Base-by-base conservation (phyloP, 1,140 invertebrate genomes). In the Drosophila oshimai region DNA sequence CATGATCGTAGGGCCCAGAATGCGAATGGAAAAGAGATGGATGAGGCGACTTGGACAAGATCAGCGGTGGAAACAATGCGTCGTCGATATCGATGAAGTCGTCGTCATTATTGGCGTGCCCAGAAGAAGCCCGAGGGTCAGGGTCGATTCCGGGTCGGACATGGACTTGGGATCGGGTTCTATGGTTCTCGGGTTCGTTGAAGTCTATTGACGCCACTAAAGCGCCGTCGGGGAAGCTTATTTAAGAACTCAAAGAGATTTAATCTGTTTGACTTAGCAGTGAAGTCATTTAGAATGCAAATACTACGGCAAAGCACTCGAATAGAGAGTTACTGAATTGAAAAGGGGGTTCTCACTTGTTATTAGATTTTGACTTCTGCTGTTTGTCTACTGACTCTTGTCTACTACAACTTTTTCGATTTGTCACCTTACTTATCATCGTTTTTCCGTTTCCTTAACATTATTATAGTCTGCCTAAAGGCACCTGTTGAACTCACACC, bases 51-150 rank as follows among this genome's bases (percentile, higher is more conserved):
- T 51, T n/a, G n/a, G n/a, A n/a, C n/a, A n/a, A n/a, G n/a, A 64
- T 42, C 17, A 45, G 31, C 31, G 37, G 10, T 76, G 42, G 36
- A 76, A 70, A 76, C 74, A 76, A 75, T 76, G 67, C 74, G 58
- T 77, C 65, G 72, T 67, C 57, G 70, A n/a, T n/a, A n/a, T n/a
- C n/a, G n/a, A 57, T 34, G 69, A 37, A 29, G 18, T 36, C 18
- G n/a, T n/a, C n/a, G n/a, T n/a, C n/a, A n/a, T n/a, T n/a, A n/a
- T n/a, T n/a, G n/a, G n/a, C n/a, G n/a, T 72, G 37, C 67, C 53
- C 58, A 61, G 55, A n/a, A n/a, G n/a, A n/a, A 55, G 54, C 45
- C 74, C 41, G 45, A 68, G 76, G 74, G 74, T 78, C 74, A 77
- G 74, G 31, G 47, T 54, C 46, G 46, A 34, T 45, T 10, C 39